Base-by-base conservation (phyloP, 2,888 invertebrate species). In the Hoplodrina blanda region DNA sequence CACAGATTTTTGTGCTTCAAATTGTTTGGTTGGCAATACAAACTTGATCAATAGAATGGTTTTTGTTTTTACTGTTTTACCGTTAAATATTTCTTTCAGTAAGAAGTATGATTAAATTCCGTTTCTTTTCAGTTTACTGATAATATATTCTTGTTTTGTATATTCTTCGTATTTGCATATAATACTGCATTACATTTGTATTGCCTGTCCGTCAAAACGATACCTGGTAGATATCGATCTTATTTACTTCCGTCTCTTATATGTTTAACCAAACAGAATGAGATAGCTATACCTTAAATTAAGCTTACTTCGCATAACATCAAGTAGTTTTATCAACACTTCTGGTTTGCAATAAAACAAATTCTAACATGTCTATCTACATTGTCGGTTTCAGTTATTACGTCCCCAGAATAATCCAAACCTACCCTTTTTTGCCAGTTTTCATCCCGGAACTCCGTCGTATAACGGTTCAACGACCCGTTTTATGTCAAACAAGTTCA, bases 401-500 rank as follows among this genome's bases (percentile, higher is more conserved):
- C 10, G 3, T 33, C 19, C 30, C 15, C 2, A 55, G 1, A 50
- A 65, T 50, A 74, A 17, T 13, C 13, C 41, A 2, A 11, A 41
- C 41, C 15, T 4, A 33, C 19, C 41, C 19, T 15, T 44, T 68
- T 37, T 50, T 15, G 3, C 49, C 44, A 17, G 15, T 44, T 30
- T 67, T 25, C 41, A 13, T 60, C 19, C 62, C 63, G 55, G 56
- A 67, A 78, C 53, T 33, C 46, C 46, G 46, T 46, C 55, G 10
- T 11, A 33, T 62, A 46, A 17, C 46, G 60, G 82, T 75, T 75
- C 75, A 78, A 62, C 65, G 72, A 55, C 79, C 75, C 55, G 56
- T 73, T 20, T 57, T 11, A 11, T 20, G 57, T 55, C 69, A 62
- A 67, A 61, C 61, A 78, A 74, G 59, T 69, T 69, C 55, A 61